Percentiles rank a stretch among this genome's conserved stretches.
These are phyloP conservation scores for Drosophila multiciliata DNA, from an alignment of 2,888 invertebrate genomes.

Conservation along the genomic window DNA sequence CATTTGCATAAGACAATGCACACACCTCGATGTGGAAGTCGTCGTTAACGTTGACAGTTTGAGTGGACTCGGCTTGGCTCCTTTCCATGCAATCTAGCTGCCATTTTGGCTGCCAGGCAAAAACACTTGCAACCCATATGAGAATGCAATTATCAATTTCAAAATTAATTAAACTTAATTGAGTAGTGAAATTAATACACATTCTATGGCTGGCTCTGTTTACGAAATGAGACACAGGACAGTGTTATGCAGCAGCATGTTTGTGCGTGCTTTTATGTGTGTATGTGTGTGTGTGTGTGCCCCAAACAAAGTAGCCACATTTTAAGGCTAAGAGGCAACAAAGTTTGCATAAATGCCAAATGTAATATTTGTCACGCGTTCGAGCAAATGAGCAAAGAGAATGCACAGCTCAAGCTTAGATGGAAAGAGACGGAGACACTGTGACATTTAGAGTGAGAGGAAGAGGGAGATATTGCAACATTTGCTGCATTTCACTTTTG, in stretches of 20 bases:
- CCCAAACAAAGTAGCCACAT: constrained; percentile 60
- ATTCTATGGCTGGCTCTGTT: constrained; percentile 44
- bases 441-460: constrained; percentile 3
- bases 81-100: constrained; percentile 32
- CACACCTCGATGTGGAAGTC: constrained; percentile 32
- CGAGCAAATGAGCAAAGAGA: constrained; percentile 72
- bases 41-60: constrained; percentile 14
- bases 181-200: constrained; percentile 80
- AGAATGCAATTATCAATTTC: constrained; percentile 76
- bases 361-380: constrained; percentile 80
- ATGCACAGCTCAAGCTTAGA: constrained; percentile 48
- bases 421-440: constrained; percentile 17
- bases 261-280: constrained; percentile 12
- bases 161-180: constrained; percentile 82
- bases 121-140: constrained; percentile 40
- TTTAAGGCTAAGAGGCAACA: constrained; percentile 65
- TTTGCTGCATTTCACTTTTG: constrained; percentile 56
- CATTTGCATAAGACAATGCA: constrained; percentile 79
- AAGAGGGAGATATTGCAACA: constrained; percentile 16
- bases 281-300: constrained; percentile 16
- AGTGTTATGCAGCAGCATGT: constrained; percentile 48
- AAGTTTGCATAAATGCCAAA: constrained; percentile 69
- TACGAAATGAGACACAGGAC: constrained; percentile 25
- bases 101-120: constrained; percentile 56
- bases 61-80: constrained; percentile 8